Conservation (phyloP, 2,113 vertebrate species). For the Chlamydotis undulata region DNA sequence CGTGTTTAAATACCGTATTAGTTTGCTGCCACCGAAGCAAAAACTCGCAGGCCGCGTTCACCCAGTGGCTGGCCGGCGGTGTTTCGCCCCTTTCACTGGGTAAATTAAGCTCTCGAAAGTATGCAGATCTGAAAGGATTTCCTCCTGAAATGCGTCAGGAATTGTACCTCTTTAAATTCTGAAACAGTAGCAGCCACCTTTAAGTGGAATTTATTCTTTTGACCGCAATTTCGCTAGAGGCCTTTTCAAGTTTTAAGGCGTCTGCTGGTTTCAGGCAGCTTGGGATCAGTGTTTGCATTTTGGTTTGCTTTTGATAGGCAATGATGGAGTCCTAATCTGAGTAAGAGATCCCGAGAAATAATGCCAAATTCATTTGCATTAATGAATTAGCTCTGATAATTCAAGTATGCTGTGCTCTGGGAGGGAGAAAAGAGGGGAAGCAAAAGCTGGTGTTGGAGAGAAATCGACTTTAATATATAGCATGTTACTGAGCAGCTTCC, state of each 20-base stretch:
- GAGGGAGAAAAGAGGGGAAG: background rate
- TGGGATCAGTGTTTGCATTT: background rate
- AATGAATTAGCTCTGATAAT: background rate
- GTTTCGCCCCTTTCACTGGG: background rate
- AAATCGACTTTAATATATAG: background rate
- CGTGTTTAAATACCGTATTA: background rate
- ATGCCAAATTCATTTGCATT: background rate
- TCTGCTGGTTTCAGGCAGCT: background rate
- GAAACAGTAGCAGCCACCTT: background rate
- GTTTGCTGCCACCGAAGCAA: background rate
- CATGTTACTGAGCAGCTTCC: background rate
- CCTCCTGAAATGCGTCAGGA: background rate
- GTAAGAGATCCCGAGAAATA: background rate
- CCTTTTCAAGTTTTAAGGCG: accelerated
- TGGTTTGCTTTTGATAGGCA: background rate
- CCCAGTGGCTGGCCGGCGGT: background rate
- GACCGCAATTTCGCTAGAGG: background rate
- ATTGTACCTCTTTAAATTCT: background rate
- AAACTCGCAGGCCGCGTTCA: background rate
- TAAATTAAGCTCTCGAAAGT: background rate
- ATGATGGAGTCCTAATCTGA: background rate
- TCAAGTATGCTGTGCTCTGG: background rate
- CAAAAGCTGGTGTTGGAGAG: background rate
- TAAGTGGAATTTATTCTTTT: background rate
- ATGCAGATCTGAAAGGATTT: background rate